A percentile compares a stretch with the other conserved stretches of the same genome.
These are phyloP conservation scores for Pseudoips prasinana DNA, from an alignment of 2,888 invertebrate genomes.

Conservation along the genomic window DNA sequence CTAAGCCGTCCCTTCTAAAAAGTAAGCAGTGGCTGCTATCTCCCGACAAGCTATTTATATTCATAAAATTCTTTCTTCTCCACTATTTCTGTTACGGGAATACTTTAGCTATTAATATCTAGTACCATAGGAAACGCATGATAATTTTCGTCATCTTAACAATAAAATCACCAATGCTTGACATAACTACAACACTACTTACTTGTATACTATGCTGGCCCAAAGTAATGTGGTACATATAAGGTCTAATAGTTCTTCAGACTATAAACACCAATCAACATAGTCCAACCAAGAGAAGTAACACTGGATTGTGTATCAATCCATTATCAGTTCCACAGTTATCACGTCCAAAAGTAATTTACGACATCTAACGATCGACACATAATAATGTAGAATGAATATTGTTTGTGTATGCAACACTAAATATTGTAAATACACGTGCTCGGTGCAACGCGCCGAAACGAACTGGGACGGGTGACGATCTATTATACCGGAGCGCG, in stretches of 20 bases:
- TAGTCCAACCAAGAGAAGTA: slow-evolving; percentile 22
- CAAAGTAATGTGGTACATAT: slow-evolving; percentile 18
- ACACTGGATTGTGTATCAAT: slow-evolving; percentile 34
- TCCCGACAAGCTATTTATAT: slow-evolving; percentile 20
- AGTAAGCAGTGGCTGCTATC: slow-evolving; percentile 13
- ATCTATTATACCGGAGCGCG: slow-evolving; percentile 76
- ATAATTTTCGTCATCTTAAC: not conserved
- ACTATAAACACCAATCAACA: slow-evolving; percentile 31
- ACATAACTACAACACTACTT: too few relatives aligned
- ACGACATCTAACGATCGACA: slow-evolving; percentile 24
- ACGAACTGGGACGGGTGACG: slow-evolving; percentile 77
- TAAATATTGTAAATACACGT: slow-evolving; percentile 65
- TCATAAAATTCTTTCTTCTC: slow-evolving; percentile 5
- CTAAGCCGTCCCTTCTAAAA: slow-evolving; percentile 15
- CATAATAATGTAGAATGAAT: slow-evolving; percentile 30
- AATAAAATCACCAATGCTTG: too few relatives aligned
- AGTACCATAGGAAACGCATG: slow-evolving; percentile 1
- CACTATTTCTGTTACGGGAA: slow-evolving; percentile 14
- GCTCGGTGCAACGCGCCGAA: slow-evolving; percentile 76
- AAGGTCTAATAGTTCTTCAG: slow-evolving; percentile 21
- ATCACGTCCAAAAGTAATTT: slow-evolving; percentile 23
- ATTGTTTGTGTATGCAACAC: slow-evolving; percentile 43
- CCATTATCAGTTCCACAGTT: slow-evolving; percentile 41
- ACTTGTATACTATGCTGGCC: slow-evolving; percentile 20
- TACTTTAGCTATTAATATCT: slow-evolving; percentile 15